phyloP scores from a whole-genome alignment of 2,113 vertebrate species.

The Oryzias curvinotus region DNA sequence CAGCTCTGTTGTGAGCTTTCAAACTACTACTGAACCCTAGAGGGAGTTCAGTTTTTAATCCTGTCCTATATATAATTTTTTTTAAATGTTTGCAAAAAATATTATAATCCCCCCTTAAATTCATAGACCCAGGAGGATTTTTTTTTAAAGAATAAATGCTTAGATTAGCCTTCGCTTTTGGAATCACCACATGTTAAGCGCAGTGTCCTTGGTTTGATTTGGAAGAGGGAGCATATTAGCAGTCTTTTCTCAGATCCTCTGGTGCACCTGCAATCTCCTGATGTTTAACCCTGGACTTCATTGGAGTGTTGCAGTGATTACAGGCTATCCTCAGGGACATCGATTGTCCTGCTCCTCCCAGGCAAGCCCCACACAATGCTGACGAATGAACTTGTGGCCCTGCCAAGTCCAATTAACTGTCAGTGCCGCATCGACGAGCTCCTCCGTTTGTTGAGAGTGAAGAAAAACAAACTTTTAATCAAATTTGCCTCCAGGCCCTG shows the following conservation, averaged over 20 bases:
- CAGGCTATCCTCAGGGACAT: conserved; percentile 86
- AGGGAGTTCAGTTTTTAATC: too few species aligned
- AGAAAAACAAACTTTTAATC: conserved; percentile 86
- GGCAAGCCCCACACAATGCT: conserved; percentile 90
- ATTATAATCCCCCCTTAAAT: background rate
- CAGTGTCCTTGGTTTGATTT: conserved; percentile 80
- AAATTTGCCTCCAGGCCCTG: conserved; percentile 77
- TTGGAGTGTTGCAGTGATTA: conserved; percentile 92
- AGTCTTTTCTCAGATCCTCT: conserved; percentile 79
- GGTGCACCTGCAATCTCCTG: conserved; percentile 85
- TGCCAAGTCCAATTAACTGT: conserved; percentile 95
- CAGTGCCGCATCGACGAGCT: conserved; percentile 86
- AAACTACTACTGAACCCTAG: too few species aligned
- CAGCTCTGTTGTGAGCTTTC: too few species aligned
- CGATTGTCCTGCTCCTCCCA: conserved; percentile 86
- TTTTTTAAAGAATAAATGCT: conserved; percentile 22
- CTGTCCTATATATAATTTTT: too few species aligned
- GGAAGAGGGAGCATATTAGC: conserved; percentile 76
- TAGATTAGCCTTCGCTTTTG: conserved; percentile 1
- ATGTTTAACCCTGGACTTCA: conserved; percentile 92
- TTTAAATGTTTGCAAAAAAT: conserved; percentile 10
- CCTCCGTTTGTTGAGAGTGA: conserved; percentile 79
- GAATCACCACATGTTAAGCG: conserved; percentile 38
- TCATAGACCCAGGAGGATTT: conserved; percentile 8
- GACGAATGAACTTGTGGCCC: conserved; percentile 92